Percentiles rank a stretch among this genome's conserved stretches.
phyloP scores from a whole-genome alignment of 2,797 vertebrate genomes.

The Sciaenops ocellatus region DNA sequence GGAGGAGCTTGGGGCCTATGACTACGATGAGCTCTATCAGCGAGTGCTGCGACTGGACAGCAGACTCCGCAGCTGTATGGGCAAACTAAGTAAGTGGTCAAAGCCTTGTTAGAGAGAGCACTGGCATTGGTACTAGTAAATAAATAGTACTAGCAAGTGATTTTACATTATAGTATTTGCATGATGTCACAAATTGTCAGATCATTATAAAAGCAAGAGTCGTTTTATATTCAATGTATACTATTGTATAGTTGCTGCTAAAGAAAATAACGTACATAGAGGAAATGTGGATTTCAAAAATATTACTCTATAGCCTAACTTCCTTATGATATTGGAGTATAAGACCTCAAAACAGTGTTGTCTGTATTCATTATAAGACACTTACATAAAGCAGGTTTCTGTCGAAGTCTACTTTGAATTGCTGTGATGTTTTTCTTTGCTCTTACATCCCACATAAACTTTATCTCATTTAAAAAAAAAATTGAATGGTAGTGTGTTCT shows the following conservation, averaged over 20 bases:
- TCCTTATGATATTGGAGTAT: background rate
- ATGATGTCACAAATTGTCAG: background rate
- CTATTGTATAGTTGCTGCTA: background rate
- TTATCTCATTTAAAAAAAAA: slow-evolving; percentile 5
- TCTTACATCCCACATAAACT: slow-evolving; percentile 13
- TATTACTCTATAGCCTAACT: background rate
- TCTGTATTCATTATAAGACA: slow-evolving; percentile 1
- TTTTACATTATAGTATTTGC: slow-evolving; percentile 11
- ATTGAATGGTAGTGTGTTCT: slow-evolving; percentile 20
- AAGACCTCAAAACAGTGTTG: background rate
- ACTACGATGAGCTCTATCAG: slow-evolving; percentile 97
- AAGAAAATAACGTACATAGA: slow-evolving; percentile 10
- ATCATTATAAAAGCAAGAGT: slow-evolving; percentile 2
- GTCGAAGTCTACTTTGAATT: background rate
- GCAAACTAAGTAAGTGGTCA: slow-evolving; percentile 94
- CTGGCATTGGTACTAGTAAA: background rate
- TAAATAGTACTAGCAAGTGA: background rate
- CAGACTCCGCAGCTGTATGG: slow-evolving; percentile 97
- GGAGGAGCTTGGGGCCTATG: slow-evolving; percentile 96
- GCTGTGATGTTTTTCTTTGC: background rate
- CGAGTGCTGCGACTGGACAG: slow-evolving; percentile 94
- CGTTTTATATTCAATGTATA: background rate
- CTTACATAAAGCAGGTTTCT: background rate
- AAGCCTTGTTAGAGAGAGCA: background rate
- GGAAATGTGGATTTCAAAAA: background rate